Percentiles rank a stretch among this genome's conserved stretches.
Conservation (phyloP, 2,113 vertebrate genomes). For the Ellobius talpinus region DNA sequence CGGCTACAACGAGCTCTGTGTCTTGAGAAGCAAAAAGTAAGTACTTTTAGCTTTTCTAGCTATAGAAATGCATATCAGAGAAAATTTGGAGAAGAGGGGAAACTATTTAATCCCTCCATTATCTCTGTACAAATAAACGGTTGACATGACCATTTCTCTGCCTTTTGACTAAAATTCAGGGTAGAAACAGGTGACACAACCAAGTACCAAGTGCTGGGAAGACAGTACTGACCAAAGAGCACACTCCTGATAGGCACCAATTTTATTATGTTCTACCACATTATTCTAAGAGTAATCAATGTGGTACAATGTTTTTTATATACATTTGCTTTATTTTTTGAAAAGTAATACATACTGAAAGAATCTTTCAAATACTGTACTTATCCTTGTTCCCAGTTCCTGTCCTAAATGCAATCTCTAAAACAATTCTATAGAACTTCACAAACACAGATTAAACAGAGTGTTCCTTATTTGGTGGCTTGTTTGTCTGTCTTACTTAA, state of each 20-base stretch:
- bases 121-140: conserved; percentile 3
- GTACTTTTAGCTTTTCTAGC: conserved; percentile 21
- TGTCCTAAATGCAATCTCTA: conserved; percentile 15
- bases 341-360: not conserved
- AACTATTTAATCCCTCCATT: not conserved
- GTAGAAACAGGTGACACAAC: not conserved
- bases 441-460: not conserved
- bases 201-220: not conserved
- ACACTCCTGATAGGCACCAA: not conserved
- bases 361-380: not conserved
- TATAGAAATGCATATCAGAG: not conserved
- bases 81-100: conserved; percentile 17
- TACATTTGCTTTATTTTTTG: conserved; percentile 2
- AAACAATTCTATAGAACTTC: not conserved
- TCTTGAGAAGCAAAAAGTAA: conserved; percentile 21
- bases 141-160: not conserved
- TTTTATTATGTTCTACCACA: not conserved
- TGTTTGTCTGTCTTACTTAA: conserved; percentile 7
- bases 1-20: not conserved
- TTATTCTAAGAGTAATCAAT: not conserved
- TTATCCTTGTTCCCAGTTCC: not conserved
- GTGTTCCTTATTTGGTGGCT: not conserved
- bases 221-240: not conserved
- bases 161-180: not conserved
- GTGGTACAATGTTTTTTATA: not conserved